phyloP scores from a whole-genome alignment of 2,888 invertebrate genomes.

The Amphimallon solstitiale region DNA sequence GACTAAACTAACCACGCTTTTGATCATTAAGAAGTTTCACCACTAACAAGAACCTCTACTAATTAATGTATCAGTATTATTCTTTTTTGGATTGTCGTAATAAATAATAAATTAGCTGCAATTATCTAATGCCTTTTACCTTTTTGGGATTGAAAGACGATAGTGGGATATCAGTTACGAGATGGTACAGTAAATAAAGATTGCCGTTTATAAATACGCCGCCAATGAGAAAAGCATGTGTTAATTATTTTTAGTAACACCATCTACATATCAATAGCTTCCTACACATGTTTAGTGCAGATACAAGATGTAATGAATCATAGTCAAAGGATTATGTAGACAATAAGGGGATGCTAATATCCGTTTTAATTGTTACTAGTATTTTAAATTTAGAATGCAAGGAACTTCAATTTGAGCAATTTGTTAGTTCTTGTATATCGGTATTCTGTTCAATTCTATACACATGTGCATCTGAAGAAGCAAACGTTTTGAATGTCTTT shows the following conservation, averaged over 20 bases:
- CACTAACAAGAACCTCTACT: not conserved
- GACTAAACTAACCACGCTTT: conserved; percentile 13
- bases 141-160: not conserved
- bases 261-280: conserved; percentile 37
- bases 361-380: conserved; percentile 44
- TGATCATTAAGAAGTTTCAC: conserved; percentile 6
- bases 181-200: not conserved
- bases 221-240: conserved; percentile 33
- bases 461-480: no score
- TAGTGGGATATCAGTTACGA: conserved; percentile 10
- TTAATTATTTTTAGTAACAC: conserved; percentile 43
- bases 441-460: no score
- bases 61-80: conserved; percentile 15
- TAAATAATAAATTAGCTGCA: conserved; percentile 24
- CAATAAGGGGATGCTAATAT: conserved; percentile 44
- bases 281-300: conserved; percentile 33
- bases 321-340: conserved; percentile 34
- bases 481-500: no score
- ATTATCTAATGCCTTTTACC: conserved; percentile 15
- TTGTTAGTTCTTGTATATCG: no score
- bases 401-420: no score
- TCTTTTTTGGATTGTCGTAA: not conserved
- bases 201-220: conserved; percentile 2
- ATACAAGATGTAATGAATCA: conserved; percentile 41
- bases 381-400: no score